Percentiles rank a stretch among this genome's conserved stretches.
Evolutionary conservation across 2,888 invertebrate species (phyloP).

Genomic region (Actias luna): DNA sequence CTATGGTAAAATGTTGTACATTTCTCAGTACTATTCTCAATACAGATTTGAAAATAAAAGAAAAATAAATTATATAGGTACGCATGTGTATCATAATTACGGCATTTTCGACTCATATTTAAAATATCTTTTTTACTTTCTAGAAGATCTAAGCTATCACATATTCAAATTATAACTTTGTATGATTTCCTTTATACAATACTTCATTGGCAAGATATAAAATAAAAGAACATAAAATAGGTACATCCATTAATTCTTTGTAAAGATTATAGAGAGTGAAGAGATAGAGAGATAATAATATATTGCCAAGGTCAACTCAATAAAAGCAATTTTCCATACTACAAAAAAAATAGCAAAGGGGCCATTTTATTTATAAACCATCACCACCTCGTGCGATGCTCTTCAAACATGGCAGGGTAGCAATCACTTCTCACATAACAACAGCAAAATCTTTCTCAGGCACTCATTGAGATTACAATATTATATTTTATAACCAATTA

Average conservation of each 20-base stretch:
- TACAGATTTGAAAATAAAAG: conserved; percentile 34
- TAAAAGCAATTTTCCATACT: conserved; percentile 71
- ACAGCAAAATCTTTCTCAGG: conserved; percentile 54
- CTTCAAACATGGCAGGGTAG: conserved; percentile 71
- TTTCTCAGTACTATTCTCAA: conserved; percentile 46
- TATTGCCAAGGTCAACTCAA: conserved; percentile 56
- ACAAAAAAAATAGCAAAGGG: conserved; percentile 74
- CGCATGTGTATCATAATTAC: conserved; percentile 55
- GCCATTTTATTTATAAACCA: conserved; percentile 35
- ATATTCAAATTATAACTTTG: conserved; percentile 64
- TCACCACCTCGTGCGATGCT: conserved; percentile 69
- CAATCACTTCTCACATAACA: conserved; percentile 50
- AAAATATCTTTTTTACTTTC: conserved; percentile 53
- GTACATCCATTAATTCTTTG: conserved; percentile 62
- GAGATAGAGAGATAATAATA: conserved; percentile 68
- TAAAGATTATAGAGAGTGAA: conserved; percentile 75
- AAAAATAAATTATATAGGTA: conserved; percentile 53
- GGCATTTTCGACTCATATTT: conserved; percentile 54
- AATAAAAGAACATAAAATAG: conserved; percentile 49
- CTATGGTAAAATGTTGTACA: conserved; percentile 74
- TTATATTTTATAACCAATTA: conserved; percentile 62
- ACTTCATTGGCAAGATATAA: conserved; percentile 79
- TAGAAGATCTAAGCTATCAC: conserved; percentile 78
- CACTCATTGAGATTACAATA: conserved; percentile 78
- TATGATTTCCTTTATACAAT: conserved; percentile 63